Evolutionary conservation across 2,888 invertebrate genomes (phyloP).

Genomic region (Ferrisia virgata): DNA sequence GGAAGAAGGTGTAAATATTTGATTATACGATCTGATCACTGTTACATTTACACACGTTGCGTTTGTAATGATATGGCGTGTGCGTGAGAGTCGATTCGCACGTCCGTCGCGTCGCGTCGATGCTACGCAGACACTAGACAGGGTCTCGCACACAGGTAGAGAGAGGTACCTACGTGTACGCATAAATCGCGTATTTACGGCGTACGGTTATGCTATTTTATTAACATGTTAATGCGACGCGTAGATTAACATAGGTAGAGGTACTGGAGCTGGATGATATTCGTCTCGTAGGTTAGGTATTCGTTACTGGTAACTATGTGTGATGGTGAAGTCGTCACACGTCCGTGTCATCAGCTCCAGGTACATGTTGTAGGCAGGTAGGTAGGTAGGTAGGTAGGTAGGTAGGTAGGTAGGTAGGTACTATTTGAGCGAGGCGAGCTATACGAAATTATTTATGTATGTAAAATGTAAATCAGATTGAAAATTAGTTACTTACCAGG

Average conservation of each 20-base stretch:
- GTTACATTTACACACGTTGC: background rate
- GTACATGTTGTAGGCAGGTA: background rate
- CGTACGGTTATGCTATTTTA: background rate
- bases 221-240: background rate
- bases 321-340: background rate
- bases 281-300: too few species aligned
- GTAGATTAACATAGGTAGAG: background rate
- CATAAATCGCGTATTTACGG: background rate
- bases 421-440: background rate
- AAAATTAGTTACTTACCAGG: slow-evolving; percentile 51
- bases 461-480: slow-evolving; percentile 5
- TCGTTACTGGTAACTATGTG: too few species aligned
- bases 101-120: too few species aligned
- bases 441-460: background rate
- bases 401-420: background rate
- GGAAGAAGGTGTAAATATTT: background rate
- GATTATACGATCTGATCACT: background rate
- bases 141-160: background rate
- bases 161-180: background rate
- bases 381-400: background rate
- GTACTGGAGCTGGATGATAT: background rate
- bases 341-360: background rate
- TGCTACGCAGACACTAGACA: too few species aligned
- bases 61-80: background rate
- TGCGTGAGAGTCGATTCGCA: background rate